Percentiles rank a stretch among this genome's conserved stretches.
Evolutionary conservation across 2,797 vertebrate species (phyloP).

Genomic region (Microctenopoma lineatum): DNA sequence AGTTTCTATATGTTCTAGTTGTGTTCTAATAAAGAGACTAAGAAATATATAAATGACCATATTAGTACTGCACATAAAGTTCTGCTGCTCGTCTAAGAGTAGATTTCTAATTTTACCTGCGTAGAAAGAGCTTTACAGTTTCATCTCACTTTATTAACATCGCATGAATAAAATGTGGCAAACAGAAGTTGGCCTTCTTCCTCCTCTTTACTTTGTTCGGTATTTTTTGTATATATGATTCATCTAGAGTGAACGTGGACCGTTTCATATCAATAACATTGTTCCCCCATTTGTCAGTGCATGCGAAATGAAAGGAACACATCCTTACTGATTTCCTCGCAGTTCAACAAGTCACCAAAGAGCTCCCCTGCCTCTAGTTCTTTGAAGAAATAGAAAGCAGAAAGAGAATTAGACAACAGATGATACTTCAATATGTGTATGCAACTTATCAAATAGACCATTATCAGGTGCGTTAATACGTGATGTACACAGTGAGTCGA

Average conservation of each 20-base stretch:
- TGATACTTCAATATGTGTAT: background rate
- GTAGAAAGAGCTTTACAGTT: no score
- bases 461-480: background rate
- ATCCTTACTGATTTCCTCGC: slow-evolving; percentile 47
- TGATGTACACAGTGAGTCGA: background rate
- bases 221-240: background rate
- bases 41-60: no score
- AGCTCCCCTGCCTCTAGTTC: slow-evolving; percentile 29
- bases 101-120: no score
- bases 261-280: background rate
- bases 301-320: background rate
- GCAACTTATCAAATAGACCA: background rate
- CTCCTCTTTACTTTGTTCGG: background rate
- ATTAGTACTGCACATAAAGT: no score
- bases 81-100: no score
- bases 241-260: background rate
- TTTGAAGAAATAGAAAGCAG: background rate
- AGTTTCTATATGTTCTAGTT: no score
- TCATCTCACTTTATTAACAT: no score
- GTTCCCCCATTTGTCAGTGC: background rate
- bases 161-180: no score
- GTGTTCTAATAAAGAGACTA: no score
- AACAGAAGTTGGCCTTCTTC: background rate
- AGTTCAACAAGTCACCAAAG: slow-evolving; percentile 10
- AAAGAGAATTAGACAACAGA: background rate